A percentile compares a stretch with the other conserved stretches of the same genome.
Conservation (phyloP, 2,797 vertebrate species). For the Caiman crocodilus region DNA sequence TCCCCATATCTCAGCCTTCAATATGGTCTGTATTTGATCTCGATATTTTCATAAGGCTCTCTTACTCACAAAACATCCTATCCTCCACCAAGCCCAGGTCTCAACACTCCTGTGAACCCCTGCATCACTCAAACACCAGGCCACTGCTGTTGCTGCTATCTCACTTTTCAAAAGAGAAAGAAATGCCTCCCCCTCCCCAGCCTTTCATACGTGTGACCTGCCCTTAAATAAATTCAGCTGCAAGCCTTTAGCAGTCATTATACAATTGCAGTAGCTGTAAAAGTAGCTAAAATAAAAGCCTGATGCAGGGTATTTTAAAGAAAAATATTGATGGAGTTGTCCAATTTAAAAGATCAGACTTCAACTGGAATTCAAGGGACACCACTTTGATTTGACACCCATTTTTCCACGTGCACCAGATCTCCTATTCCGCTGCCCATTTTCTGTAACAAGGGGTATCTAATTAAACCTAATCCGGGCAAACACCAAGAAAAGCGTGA, state of each 20-base stretch:
- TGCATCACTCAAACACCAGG: background rate
- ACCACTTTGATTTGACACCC: constrained; percentile 27
- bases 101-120: background rate
- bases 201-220: constrained; percentile 57
- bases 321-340: constrained; percentile 69
- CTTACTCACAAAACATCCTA: background rate
- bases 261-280: constrained; percentile 60
- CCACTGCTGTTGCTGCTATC: constrained; percentile 11
- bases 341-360: constrained; percentile 3
- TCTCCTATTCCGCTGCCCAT: background rate
- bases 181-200: background rate
- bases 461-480: background rate
- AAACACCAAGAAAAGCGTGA: background rate
- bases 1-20: no score
- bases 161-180: constrained; percentile 43
- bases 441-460: background rate
- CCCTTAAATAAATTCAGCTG: constrained; percentile 70
- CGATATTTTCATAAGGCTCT: no score
- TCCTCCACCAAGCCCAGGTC: background rate
- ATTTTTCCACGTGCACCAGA: background rate
- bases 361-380: background rate
- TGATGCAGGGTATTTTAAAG: constrained; percentile 43
- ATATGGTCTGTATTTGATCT: no score
- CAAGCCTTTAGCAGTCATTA: constrained; percentile 70
- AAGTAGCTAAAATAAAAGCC: constrained; percentile 8